These are phyloP conservation scores for Atherinosoma microstoma DNA, from an alignment of 2,797 vertebrate genomes.

Conservation along the genomic window DNA sequence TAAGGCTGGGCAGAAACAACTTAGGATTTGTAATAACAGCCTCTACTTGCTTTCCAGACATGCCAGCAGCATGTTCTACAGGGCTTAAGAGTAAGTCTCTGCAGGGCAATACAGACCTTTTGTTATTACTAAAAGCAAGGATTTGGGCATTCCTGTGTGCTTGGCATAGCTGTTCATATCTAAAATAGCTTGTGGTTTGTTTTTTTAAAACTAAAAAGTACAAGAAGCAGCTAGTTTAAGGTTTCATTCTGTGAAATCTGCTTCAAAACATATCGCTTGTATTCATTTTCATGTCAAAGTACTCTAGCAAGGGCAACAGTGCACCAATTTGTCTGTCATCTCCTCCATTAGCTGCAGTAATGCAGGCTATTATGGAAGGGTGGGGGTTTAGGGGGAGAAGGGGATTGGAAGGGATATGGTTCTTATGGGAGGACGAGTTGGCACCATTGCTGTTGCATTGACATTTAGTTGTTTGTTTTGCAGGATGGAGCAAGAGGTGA, in stretches of 20 bases:
- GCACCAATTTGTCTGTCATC: slow-evolving; percentile 56
- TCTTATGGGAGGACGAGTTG: slow-evolving; percentile 49
- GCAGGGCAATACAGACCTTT: slow-evolving; percentile 39
- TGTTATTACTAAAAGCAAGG: slow-evolving; percentile 60
- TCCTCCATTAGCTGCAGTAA: slow-evolving; percentile 67
- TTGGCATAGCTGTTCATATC: slow-evolving; percentile 2
- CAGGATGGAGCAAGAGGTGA: slow-evolving; percentile 71
- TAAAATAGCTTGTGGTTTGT: slow-evolving; percentile 24
- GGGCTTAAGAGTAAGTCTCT: slow-evolving; percentile 52
- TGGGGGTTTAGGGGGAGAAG: slow-evolving; percentile 19
- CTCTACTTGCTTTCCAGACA: slow-evolving; percentile 53
- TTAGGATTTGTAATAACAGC: slow-evolving; percentile 68
- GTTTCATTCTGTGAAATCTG: slow-evolving; percentile 39
- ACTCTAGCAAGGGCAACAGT: slow-evolving; percentile 51
- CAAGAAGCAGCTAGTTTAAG: slow-evolving; percentile 19
- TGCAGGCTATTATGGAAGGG: slow-evolving; percentile 55
- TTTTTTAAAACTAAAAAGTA: background rate
- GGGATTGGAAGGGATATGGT: slow-evolving; percentile 46
- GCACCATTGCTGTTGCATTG: slow-evolving; percentile 52
- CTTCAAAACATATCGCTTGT: slow-evolving; percentile 18
- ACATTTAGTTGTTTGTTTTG: slow-evolving; percentile 77
- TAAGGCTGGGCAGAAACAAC: slow-evolving; percentile 57
- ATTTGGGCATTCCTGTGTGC: slow-evolving; percentile 23
- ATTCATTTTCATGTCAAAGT: slow-evolving; percentile 39
- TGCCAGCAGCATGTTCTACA: slow-evolving; percentile 53